Evolutionary conservation across 2,888 invertebrate species (phyloP).

Genomic region (Agrilus cyanescens): DNA sequence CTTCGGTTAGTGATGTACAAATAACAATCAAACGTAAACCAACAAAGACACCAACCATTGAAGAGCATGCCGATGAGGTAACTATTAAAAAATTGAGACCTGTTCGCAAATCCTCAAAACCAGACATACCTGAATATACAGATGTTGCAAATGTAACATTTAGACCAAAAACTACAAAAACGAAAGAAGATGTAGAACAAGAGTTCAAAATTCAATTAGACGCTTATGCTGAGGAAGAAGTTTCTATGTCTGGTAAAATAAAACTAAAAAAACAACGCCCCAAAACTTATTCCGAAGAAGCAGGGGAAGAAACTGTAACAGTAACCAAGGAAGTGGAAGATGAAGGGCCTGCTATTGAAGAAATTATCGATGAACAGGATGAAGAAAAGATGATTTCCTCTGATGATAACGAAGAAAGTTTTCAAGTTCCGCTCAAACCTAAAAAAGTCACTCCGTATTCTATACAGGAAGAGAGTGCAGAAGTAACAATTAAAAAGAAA

Average conservation of each 20-base stretch:
- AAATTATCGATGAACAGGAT: conserved; percentile 51
- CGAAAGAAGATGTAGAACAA: conserved; percentile 79
- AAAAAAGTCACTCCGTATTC: conserved; percentile 24
- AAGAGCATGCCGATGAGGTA: conserved; percentile 53
- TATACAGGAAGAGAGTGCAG: conserved; percentile 49
- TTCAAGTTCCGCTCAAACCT: conserved; percentile 33
- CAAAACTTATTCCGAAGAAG: conserved; percentile 64
- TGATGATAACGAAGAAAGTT: conserved; percentile 41
- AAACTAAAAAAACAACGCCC: conserved; percentile 63
- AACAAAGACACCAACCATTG: conserved; percentile 38
- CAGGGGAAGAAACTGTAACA: conserved; percentile 63
- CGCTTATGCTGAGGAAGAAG: conserved; percentile 79
- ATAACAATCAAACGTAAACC: conserved; percentile 43
- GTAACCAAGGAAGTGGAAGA: conserved; percentile 53
- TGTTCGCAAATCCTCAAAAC: conserved; percentile 48
- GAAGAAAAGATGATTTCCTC: conserved; percentile 44
- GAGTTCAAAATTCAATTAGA: conserved; percentile 79
- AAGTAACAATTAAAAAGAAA: conserved; percentile 61
- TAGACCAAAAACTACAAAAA: conserved; percentile 61
- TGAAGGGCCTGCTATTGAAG: conserved; percentile 48
- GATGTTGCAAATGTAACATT: conserved; percentile 72
- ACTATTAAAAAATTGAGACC: conserved; percentile 64
- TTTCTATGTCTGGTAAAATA: conserved; percentile 74
- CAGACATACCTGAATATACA: conserved; percentile 58
- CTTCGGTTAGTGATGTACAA: conserved; percentile 25